Conservation (phyloP, 1,140 invertebrate genomes). For the Bombus difficillimus region DNA sequence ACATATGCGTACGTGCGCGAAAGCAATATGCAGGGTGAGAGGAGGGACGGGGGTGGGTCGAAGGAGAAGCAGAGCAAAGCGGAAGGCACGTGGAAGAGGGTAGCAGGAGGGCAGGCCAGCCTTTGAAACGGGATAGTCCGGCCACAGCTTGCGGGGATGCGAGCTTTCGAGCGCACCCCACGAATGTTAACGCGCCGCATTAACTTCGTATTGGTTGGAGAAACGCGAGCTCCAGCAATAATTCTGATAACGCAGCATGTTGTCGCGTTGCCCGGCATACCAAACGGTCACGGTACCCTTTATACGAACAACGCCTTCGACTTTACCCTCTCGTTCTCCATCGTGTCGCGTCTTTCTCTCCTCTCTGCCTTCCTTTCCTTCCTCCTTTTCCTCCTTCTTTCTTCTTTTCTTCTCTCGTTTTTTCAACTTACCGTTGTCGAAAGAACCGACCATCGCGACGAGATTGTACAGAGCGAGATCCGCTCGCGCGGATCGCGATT, state of each 20-base stretch:
- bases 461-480: neutral
- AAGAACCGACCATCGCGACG: neutral
- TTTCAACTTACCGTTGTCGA: neutral
- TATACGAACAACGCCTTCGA: conserved; percentile 50
- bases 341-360: neutral
- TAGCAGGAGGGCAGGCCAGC: conserved; percentile 28
- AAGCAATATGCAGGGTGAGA: conserved; percentile 71
- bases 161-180: conserved; percentile 74
- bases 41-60: conserved; percentile 17
- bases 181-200: conserved; percentile 82
- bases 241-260: conserved; percentile 83
- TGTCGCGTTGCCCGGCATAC: conserved; percentile 82
- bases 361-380: neutral
- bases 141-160: conserved; percentile 81
- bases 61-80: conserved; percentile 53
- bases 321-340: neutral
- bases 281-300: conserved; percentile 69
- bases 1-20: conserved; percentile 76
- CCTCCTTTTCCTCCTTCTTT: neutral
- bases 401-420: neutral
- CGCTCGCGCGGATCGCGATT: neutral
- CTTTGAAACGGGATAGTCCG: conserved; percentile 62
- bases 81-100: conserved; percentile 46
- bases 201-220: conserved; percentile 78
- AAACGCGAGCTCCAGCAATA: conserved; percentile 75